phyloP scores from a whole-genome alignment of 2,113 vertebrate genomes.

The Candoia aspera region DNA sequence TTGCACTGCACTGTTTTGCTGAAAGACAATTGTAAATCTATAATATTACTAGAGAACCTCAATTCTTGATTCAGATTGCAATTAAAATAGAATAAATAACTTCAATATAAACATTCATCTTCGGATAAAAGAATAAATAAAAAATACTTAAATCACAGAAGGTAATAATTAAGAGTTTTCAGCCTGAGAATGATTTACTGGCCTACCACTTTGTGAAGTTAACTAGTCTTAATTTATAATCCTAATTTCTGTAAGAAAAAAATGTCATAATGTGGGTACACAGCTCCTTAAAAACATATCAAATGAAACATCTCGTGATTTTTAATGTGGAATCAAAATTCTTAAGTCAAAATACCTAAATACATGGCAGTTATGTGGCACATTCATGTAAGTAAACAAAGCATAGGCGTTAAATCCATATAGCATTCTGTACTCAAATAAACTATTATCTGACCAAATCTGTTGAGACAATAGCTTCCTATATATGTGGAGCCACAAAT shows the following conservation, averaged over 20 bases:
- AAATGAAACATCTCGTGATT: neutral
- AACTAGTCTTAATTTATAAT: conserved; percentile 14
- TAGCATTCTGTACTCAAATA: neutral
- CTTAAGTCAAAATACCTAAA: neutral
- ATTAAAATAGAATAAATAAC: conserved; percentile 64
- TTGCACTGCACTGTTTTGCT: conserved; percentile 78
- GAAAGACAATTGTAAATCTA: conserved; percentile 81
- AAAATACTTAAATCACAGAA: conserved; percentile 42
- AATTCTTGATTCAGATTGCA: conserved; percentile 67
- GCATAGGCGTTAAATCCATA: too few species aligned
- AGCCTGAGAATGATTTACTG: neutral
- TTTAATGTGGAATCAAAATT: neutral
- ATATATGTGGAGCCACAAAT: neutral
- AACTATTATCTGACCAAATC: neutral
- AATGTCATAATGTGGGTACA: too few species aligned
- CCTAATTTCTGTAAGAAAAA: neutral
- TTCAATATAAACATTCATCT: conserved; percentile 54
- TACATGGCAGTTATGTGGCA: neutral
- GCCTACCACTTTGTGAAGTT: neutral
- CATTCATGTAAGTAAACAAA: too few species aligned
- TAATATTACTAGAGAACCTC: conserved; percentile 70
- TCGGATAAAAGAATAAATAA: conserved; percentile 47
- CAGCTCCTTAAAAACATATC: neutral
- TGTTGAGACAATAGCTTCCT: neutral
- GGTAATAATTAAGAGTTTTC: neutral